Percentiles rank a stretch among this genome's conserved stretches.
Evolutionary conservation across 2,888 invertebrate genomes (phyloP).

Genomic region (Ichneumoninae sp.): DNA sequence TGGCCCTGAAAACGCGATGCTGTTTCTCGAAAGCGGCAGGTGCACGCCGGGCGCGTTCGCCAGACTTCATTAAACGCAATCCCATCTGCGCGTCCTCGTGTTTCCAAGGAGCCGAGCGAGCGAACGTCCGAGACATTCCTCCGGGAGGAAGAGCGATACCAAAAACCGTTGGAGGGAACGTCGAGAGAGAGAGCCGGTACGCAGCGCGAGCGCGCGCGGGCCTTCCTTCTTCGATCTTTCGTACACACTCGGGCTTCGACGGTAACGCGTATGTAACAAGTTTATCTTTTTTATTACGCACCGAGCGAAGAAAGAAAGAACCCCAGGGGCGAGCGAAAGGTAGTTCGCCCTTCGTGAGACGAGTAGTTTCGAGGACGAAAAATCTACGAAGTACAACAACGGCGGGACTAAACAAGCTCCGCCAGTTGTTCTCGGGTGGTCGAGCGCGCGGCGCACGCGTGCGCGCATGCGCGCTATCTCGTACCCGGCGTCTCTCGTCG

Average conservation of each 20-base stretch:
- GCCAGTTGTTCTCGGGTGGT: not conserved
- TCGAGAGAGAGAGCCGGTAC: slow-evolving; percentile 25
- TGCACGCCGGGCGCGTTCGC: slow-evolving; percentile 75
- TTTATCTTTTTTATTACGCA: not conserved
- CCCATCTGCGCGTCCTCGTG: slow-evolving; percentile 82
- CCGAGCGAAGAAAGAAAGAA: not conserved
- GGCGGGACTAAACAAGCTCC: not conserved
- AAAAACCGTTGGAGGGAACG: slow-evolving; percentile 45
- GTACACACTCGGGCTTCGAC: not conserved
- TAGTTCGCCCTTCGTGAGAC: not conserved
- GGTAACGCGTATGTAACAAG: not conserved
- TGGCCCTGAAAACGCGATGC: slow-evolving; percentile 61
- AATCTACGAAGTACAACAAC: slow-evolving; percentile 25
- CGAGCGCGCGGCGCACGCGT: not conserved
- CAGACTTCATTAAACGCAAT: slow-evolving; percentile 83
- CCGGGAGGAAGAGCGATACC: slow-evolving; percentile 53
- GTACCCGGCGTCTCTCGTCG: slow-evolving; percentile 11
- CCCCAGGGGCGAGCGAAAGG: slow-evolving; percentile 17
- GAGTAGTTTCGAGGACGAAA: not conserved
- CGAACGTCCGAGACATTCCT: slow-evolving; percentile 61
- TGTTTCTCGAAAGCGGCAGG: slow-evolving; percentile 81
- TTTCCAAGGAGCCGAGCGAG: slow-evolving; percentile 75
- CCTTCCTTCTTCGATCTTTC: slow-evolving; percentile 6
- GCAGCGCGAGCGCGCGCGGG: slow-evolving; percentile 42
- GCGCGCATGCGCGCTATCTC: not conserved